phyloP scores from a whole-genome alignment of 2,888 invertebrate genomes.

The Orthosia gracilis region DNA sequence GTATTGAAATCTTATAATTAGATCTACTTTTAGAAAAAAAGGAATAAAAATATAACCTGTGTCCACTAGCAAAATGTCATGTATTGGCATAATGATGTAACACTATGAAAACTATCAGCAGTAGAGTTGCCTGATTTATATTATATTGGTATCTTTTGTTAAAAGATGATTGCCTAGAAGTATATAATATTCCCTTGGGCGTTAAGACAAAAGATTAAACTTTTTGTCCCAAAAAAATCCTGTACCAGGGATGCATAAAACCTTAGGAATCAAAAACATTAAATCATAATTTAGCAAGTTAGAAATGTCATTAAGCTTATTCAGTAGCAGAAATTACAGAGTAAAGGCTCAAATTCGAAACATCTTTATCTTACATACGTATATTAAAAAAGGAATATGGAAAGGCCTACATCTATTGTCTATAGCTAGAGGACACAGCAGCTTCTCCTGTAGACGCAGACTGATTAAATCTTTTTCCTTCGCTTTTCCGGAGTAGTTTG shows the following conservation, averaged over 20 bases:
- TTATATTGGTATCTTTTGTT: neutral
- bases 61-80: constrained; percentile 37
- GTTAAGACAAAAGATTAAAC: no score
- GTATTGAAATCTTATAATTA: constrained; percentile 30
- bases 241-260: constrained; percentile 19
- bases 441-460: constrained; percentile 16
- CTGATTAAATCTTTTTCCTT: constrained; percentile 87
- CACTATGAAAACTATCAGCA: constrained; percentile 2
- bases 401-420: constrained; percentile 6
- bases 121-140: neutral
- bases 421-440: constrained; percentile 45
- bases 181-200: neutral
- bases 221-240: neutral
- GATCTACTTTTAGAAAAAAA: constrained; percentile 2
- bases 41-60: constrained; percentile 5
- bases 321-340: neutral
- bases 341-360: neutral
- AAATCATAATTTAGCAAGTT: neutral
- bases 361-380: neutral
- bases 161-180: neutral
- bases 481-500: constrained; percentile 88
- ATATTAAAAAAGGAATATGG: neutral
- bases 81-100: constrained; percentile 23
- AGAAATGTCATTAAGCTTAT: neutral
- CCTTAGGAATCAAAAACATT: neutral